Evolutionary conservation across 2,797 vertebrate genomes (phyloP).

Genomic region (Tokudaia tokunoshimensis): DNA sequence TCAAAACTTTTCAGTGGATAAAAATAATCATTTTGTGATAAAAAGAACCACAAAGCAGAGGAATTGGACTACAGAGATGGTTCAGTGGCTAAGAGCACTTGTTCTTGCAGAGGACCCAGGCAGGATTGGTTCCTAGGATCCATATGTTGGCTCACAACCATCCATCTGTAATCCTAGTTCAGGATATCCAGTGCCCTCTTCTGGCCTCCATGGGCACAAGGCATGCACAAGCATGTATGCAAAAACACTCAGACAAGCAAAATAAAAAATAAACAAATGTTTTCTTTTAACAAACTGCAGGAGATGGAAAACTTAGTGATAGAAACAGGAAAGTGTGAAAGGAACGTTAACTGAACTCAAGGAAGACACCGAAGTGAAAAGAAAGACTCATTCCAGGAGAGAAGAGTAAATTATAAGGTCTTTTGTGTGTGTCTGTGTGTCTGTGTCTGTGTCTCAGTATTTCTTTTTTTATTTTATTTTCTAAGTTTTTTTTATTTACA

Average conservation of each 20-base stretch:
- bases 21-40: neutral
- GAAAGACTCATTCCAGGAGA: constrained; percentile 54
- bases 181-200: neutral
- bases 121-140: neutral
- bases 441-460: too few species aligned
- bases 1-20: constrained; percentile 34
- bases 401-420: constrained; percentile 34
- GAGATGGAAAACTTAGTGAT: constrained; percentile 46
- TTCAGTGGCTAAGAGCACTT: neutral
- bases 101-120: neutral
- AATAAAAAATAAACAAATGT: neutral
- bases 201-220: neutral
- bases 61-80: neutral
- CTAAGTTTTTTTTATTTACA: too few species aligned
- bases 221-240: neutral
- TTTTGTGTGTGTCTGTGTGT: too few species aligned
- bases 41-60: constrained; percentile 24
- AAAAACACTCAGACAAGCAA: neutral
- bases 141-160: neutral
- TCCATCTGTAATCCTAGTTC: neutral
- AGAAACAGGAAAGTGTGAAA: constrained; percentile 28
- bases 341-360: constrained; percentile 39
- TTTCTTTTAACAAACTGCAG: neutral
- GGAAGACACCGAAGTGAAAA: constrained; percentile 60
- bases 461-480: too few species aligned